Base-by-base conservation (phyloP, 2,113 vertebrate genomes). In the Corvus hawaiiensis region DNA sequence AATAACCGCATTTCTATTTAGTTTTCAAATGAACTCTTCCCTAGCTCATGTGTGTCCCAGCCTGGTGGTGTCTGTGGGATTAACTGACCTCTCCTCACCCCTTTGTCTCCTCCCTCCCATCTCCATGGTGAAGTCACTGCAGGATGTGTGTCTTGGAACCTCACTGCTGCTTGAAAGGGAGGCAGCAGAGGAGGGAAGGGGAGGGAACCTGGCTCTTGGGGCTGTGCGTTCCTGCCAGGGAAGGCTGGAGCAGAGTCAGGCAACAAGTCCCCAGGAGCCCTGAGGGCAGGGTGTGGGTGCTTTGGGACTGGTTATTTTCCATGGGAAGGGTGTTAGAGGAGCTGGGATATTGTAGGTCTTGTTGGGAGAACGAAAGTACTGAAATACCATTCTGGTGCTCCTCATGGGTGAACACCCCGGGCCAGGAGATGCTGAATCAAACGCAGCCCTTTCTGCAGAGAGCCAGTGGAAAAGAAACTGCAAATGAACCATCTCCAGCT, bases 1-100 rank as follows among this genome's bases (percentile, higher is more conserved):
- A 98, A 94, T 98, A 97, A 97, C 94, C 87, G 96, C 39, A 77
- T 89, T 90, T 96, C 96, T 97, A 43, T 96, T 97, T 97, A 85
- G 90, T 91, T 97, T 97, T 85, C 79, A 95, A 96, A 97, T 93
- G 58, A 97, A 96, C 94, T 95, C 91, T 93, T 94, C 75, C 72
- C 88, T 83, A 83, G 78, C 54, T 63, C 83, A 32, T 97, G 93
- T 93, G 87, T 95, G 91, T 91, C 88, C 92, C 90, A 96, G 96
- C 90, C 96, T 96, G 95, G 72, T 85, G 80, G 67, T 51, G 84
- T 93, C 87, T 95, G 94, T 96, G 92, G 97, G 97, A 98, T 98
- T 98, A 98, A 97, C 23, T 97, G 96, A 97, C 96, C 92, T 95
- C 79, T 20, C 37, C 54, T 94, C 94, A 77, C 80, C 71, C 59